phyloP scores from a whole-genome alignment of 2,113 vertebrate genomes.

The Rhagologus leucostigma region DNA sequence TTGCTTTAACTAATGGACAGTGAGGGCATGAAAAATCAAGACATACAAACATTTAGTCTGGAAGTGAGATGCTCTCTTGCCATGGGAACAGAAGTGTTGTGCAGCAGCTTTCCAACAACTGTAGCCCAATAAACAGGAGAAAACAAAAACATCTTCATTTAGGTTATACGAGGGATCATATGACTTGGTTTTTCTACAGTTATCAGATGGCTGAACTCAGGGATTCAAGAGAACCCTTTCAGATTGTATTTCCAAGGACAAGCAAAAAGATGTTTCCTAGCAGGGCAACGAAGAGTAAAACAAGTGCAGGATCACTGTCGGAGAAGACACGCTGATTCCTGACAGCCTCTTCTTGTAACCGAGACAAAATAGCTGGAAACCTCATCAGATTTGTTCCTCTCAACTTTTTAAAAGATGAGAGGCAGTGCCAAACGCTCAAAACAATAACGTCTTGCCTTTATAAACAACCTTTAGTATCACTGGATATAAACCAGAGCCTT shows the following conservation, averaged over 20 bases:
- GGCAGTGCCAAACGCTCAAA: conserved; percentile 51
- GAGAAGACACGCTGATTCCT: background rate
- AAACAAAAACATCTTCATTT: conserved; percentile 3
- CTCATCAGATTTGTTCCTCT: conserved; percentile 50
- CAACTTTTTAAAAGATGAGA: conserved; percentile 37
- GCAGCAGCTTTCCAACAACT: conserved; percentile 6
- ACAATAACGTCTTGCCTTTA: conserved; percentile 61
- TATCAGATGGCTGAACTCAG: background rate
- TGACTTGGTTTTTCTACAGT: background rate
- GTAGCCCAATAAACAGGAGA: background rate
- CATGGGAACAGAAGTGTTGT: background rate
- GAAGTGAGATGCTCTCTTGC: background rate
- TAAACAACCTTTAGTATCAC: conserved; percentile 57
- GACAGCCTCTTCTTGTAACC: background rate
- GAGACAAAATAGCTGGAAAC: conserved; percentile 52
- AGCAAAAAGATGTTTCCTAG: background rate
- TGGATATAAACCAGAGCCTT: conserved; percentile 62
- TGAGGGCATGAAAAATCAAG: background rate
- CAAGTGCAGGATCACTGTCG: background rate
- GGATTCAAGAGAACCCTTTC: background rate
- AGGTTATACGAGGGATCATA: background rate
- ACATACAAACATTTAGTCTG: conserved; percentile 6
- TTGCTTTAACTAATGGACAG: background rate
- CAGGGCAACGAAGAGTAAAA: background rate
- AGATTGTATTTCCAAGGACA: background rate